Conservation (phyloP, 2,113 vertebrate species). For the Osmerus mordax region DNA sequence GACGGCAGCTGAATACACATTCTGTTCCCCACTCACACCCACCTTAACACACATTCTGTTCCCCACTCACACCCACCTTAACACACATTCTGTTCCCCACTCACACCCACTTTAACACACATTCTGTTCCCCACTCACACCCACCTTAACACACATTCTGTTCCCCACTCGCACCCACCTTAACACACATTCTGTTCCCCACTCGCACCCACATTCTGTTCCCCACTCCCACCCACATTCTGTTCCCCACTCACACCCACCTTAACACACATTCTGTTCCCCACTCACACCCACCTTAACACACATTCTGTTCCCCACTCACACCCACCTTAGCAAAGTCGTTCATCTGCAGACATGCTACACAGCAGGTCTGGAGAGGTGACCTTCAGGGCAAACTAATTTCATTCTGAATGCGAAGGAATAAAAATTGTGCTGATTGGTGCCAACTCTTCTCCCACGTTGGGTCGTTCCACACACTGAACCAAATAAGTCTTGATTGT, state of each 20-base stretch:
- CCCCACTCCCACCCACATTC: background rate
- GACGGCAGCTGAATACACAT: background rate
- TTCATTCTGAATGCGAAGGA: constrained; percentile 12
- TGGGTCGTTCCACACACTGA: too few species aligned
- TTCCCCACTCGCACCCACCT: background rate
- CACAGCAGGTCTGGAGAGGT: constrained; percentile 11
- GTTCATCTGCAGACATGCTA: constrained; percentile 9
- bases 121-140: too few species aligned
- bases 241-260: background rate
- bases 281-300: background rate
- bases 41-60: too few species aligned
- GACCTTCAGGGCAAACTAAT: constrained; percentile 47
- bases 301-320: background rate
- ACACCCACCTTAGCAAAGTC: background rate
- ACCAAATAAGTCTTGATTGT: background rate
- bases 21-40: background rate
- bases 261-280: background rate
- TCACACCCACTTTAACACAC: too few species aligned
- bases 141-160: background rate
- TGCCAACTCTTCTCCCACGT: background rate
- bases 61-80: background rate
- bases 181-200: background rate
- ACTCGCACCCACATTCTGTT: background rate
- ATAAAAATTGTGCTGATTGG: background rate
- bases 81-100: too few species aligned